phyloP scores from a whole-genome alignment of 2,797 vertebrate genomes.

The Tapera naevia region DNA sequence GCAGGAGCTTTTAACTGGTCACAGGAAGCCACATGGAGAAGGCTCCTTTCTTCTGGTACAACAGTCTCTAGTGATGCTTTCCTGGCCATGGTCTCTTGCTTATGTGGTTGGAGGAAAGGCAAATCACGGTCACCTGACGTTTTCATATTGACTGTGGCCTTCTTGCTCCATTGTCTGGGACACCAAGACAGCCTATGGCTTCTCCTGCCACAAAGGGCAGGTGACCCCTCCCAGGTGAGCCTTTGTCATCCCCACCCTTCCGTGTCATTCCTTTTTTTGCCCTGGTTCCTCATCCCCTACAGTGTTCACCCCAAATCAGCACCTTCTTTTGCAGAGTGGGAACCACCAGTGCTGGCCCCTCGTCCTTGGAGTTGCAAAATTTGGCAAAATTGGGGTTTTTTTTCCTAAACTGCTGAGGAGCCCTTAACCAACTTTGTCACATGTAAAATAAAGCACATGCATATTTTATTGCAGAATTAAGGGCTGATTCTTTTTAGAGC shows the following conservation, averaged over 20 bases:
- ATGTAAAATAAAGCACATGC: fast-evolving
- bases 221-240: not conserved
- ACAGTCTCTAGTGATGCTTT: not conserved
- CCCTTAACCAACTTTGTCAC: not conserved
- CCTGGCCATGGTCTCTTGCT: not conserved
- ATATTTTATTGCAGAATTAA: not conserved
- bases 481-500: not conserved
- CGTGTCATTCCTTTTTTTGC: not conserved
- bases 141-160: not conserved
- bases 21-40: not conserved
- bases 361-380: not conserved
- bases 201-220: fast-evolving
- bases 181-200: not conserved
- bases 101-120: not conserved
- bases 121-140: not conserved
- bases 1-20: not conserved
- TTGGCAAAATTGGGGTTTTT: not conserved
- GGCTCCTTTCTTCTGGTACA: not conserved
- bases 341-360: not conserved
- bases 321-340: not conserved
- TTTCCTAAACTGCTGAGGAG: not conserved
- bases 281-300: not conserved
- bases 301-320: not conserved
- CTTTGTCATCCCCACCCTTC: not conserved
- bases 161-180: not conserved